These are phyloP conservation scores for Cremastinae sp. DNA, from an alignment of 2,888 invertebrate genomes.

Conservation along the genomic window DNA sequence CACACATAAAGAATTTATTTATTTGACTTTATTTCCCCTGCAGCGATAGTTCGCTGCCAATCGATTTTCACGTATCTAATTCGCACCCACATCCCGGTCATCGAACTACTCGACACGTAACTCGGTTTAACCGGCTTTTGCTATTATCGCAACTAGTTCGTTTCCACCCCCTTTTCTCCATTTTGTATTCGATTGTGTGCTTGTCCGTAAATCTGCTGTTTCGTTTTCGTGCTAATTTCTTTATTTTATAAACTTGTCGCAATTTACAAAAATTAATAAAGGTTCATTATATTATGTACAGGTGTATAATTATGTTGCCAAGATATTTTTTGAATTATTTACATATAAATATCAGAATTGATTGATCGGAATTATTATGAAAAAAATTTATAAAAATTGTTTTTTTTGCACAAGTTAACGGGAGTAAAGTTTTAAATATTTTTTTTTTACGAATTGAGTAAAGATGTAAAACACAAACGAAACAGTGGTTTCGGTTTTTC, in stretches of 20 bases:
- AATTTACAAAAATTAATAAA: too few species aligned
- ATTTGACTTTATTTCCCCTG: slow-evolving; percentile 11
- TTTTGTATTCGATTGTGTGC: not conserved
- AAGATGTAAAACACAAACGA: not conserved
- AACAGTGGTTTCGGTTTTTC: slow-evolving; percentile 17
- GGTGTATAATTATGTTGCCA: too few species aligned
- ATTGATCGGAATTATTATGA: too few species aligned
- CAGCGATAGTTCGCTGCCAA: slow-evolving; percentile 45
- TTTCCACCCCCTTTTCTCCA: slow-evolving; percentile 3
- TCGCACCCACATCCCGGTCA: slow-evolving; percentile 43
- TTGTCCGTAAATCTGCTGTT: slow-evolving; percentile 38
- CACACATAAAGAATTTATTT: slow-evolving; percentile 7
- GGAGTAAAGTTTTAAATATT: not conserved
- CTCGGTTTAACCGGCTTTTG: slow-evolving; percentile 33
- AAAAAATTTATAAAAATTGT: too few species aligned
- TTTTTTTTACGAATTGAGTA: not conserved
- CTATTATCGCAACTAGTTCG: slow-evolving; percentile 20
- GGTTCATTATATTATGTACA: too few species aligned
- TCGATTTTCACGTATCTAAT: slow-evolving; percentile 50
- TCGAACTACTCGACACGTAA: slow-evolving; percentile 41
- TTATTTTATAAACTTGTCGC: not conserved
- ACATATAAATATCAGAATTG: too few species aligned
- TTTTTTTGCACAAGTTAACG: too few species aligned
- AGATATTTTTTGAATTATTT: too few species aligned
- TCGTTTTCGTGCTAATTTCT: not conserved